Evolutionary conservation across 2,113 vertebrate species (phyloP), one percentile per base, ranked within the genome.

Genomic region (Pelmatolapia mariae): DNA sequence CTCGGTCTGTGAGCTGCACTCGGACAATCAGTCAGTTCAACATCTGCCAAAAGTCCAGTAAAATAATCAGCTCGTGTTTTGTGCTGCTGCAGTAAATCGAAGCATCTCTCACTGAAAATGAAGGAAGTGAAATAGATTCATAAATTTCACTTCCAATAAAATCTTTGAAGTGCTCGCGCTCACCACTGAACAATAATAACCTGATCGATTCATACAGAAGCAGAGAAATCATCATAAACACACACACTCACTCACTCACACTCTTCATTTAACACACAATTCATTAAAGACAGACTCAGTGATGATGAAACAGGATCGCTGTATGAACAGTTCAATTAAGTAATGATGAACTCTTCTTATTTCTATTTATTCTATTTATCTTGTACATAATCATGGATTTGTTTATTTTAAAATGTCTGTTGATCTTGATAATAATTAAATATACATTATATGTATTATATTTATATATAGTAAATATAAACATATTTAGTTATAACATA

Each of bases 341-440:
- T 53, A 53, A 53, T 54, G 52, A 53, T 22, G 12, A 43, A 43
- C 40, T 43, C 40, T 11, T 40, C 10, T 43, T 43, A 43, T 47
- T 10, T 61, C 8, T 18, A 31, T 61, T 61, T 61, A 61, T 61
- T 61, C 5, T 31, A 12, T 56, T 26, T 24, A 26, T 29, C 16
- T 63, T 12, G 31, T 66, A 66, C 31, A 36, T 66, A 66, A 36
- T 36, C 61, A 38, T n/a, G 31, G 18, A 0, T 13, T 68, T 40
- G 10, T 68, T 68, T 40, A 13, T 68, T 38, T 40, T 22, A 0
- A 68, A 38, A 38, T 0, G 7, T 8, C 10, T 22, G 0, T 68
- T 68, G 33, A 33, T 33, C 57, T 61, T 19, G 16, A 19, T 61
- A 29, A 1, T 33, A 19, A 33, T 33, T 33, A 61, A 18, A 61